A percentile compares a stretch with the other conserved stretches of the same genome.
phyloP scores from a whole-genome alignment of 2,797 vertebrate species.

The Loris lydekkerianus region DNA sequence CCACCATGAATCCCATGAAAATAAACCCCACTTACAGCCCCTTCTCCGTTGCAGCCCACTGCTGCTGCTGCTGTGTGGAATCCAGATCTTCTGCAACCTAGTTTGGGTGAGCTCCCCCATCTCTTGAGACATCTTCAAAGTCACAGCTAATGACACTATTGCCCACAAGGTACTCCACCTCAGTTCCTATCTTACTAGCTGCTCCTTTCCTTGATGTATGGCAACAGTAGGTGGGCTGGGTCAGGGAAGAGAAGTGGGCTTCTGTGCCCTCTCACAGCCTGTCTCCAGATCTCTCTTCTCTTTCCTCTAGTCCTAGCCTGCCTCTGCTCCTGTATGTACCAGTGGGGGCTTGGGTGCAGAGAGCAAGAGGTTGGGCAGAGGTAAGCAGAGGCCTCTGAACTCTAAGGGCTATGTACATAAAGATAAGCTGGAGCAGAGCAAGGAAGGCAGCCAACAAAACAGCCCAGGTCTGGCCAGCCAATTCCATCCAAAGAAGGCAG shows the following conservation, averaged over 20 bases:
- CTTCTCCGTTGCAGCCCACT: slow-evolving; percentile 89
- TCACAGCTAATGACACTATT: slow-evolving; percentile 56
- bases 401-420: slow-evolving; percentile 80
- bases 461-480: slow-evolving; percentile 72
- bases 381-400: slow-evolving; percentile 80
- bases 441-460: slow-evolving; percentile 70
- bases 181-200: slow-evolving; percentile 64
- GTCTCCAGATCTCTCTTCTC: slow-evolving; percentile 59
- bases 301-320: slow-evolving; percentile 40
- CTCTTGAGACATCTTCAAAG: slow-evolving; percentile 87
- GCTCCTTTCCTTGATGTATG: slow-evolving; percentile 38
- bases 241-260: not conserved
- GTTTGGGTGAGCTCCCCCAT: slow-evolving; percentile 90
- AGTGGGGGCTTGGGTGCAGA: slow-evolving; percentile 61
- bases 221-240: slow-evolving; percentile 60
- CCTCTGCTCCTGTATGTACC: slow-evolving; percentile 73
- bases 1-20: slow-evolving; percentile 50
- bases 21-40: slow-evolving; percentile 92
- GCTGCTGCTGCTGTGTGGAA: slow-evolving; percentile 89
- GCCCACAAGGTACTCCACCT: slow-evolving; percentile 29
- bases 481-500: slow-evolving; percentile 80
- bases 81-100: slow-evolving; percentile 94
- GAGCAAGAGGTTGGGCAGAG: slow-evolving; percentile 67
- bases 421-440: slow-evolving; percentile 70
- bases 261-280: slow-evolving; percentile 70